Evolutionary conservation across 2,797 vertebrate genomes (phyloP).

Genomic region (Anguilla obscura): DNA sequence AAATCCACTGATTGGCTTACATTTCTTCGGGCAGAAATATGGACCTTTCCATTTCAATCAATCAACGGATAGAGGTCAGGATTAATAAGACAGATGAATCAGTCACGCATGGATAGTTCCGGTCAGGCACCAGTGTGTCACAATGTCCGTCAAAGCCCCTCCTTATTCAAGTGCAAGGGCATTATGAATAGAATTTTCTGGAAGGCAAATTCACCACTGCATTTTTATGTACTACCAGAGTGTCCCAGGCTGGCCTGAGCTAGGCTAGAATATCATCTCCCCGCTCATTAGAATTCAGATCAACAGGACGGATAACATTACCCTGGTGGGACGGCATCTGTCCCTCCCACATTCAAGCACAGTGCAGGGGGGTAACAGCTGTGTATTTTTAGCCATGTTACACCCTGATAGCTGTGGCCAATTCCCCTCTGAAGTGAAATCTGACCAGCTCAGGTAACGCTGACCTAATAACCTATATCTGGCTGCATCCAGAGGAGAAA

Average conservation of each 20-base stretch:
- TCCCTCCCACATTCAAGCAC: not conserved
- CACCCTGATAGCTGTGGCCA: not conserved
- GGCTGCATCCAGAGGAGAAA: not conserved
- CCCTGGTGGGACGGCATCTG: no score
- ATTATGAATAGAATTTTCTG: not conserved
- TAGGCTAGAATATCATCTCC: not conserved
- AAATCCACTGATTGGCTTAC: not conserved
- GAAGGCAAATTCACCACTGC: not conserved
- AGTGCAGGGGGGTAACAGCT: not conserved
- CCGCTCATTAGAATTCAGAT: not conserved
- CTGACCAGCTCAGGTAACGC: not conserved
- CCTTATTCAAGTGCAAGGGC: not conserved
- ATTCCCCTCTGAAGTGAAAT: not conserved
- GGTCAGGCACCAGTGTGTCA: not conserved
- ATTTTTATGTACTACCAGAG: conserved; percentile 1
- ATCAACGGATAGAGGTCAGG: no score
- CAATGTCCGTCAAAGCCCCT: not conserved
- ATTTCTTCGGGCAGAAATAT: not conserved
- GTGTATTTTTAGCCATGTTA: not conserved
- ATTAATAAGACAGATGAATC: not conserved
- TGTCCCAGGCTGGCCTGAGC: not conserved
- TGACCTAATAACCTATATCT: conserved; percentile 7
- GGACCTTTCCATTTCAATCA: no score
- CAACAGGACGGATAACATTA: not conserved
- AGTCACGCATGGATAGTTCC: not conserved